Conservation (phyloP, 2,888 invertebrate genomes). For the Phengaris alcon region DNA sequence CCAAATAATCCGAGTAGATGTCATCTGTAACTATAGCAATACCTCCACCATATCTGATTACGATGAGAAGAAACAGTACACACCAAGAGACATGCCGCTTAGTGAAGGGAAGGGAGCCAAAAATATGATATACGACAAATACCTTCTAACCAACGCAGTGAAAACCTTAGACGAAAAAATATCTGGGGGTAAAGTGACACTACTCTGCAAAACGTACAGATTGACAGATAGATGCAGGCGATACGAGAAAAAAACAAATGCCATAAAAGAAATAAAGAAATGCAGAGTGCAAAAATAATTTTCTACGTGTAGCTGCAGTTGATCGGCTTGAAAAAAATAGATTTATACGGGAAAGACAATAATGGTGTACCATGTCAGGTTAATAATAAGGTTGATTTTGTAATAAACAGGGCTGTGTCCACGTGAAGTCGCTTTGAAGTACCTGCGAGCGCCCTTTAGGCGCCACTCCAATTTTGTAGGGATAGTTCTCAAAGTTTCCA, state of each 20-base stretch:
- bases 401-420: constrained; percentile 37
- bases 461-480: constrained; percentile 54
- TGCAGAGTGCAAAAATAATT: constrained; percentile 30
- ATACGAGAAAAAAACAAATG: constrained; percentile 34
- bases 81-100: constrained; percentile 32
- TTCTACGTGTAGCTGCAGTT: constrained; percentile 23
- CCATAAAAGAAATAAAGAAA: constrained; percentile 29
- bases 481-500: constrained; percentile 50
- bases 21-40: constrained; percentile 60
- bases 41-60: constrained; percentile 50
- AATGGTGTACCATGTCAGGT: constrained; percentile 25
- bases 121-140: constrained; percentile 57
- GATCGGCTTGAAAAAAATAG: constrained; percentile 27
- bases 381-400: constrained; percentile 31
- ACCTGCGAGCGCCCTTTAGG: constrained; percentile 62
- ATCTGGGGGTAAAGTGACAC: constrained; percentile 66
- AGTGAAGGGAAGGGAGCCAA: constrained; percentile 46
- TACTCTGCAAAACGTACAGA: constrained; percentile 70
- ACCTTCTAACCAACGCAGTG: constrained; percentile 63
- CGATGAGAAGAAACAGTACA: constrained; percentile 47
- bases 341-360: constrained; percentile 24
- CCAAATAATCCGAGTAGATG: constrained; percentile 73
- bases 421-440: constrained; percentile 51
- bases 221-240: constrained; percentile 54
- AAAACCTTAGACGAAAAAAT: constrained; percentile 65